Evolutionary conservation across 1,140 invertebrate genomes (phyloP).

Genomic region (Lucilia cuprina): DNA sequence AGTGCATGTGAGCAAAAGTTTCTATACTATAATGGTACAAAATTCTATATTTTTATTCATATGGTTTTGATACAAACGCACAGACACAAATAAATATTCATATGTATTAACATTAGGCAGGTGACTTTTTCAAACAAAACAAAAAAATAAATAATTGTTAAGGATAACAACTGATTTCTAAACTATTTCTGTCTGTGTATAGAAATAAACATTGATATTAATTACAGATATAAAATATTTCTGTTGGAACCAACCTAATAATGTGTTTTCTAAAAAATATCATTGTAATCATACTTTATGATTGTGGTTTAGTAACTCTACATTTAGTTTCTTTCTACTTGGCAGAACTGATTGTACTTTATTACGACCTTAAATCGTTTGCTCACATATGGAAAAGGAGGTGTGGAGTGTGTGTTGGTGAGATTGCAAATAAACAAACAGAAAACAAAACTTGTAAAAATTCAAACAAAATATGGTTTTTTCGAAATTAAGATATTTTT

Average conservation of each 20-base stretch:
- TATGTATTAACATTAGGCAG: background rate
- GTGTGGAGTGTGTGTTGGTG: background rate
- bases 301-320: slow-evolving; percentile 13
- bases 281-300: slow-evolving; percentile 17
- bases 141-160: no score
- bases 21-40: background rate
- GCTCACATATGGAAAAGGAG: background rate
- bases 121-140: no score
- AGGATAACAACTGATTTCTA: no score
- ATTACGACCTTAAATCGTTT: background rate
- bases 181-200: no score
- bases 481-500: background rate
- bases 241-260: no score
- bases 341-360: slow-evolving; percentile 10
- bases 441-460: background rate
- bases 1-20: background rate
- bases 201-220: no score
- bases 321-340: slow-evolving; percentile 12
- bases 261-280: background rate
- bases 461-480: background rate
- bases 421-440: background rate
- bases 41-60: background rate
- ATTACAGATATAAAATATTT: no score
- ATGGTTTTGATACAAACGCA: background rate
- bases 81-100: background rate